These are phyloP conservation scores for Perithous albicinctus DNA, from an alignment of 2,888 invertebrate species.

Conservation along the genomic window DNA sequence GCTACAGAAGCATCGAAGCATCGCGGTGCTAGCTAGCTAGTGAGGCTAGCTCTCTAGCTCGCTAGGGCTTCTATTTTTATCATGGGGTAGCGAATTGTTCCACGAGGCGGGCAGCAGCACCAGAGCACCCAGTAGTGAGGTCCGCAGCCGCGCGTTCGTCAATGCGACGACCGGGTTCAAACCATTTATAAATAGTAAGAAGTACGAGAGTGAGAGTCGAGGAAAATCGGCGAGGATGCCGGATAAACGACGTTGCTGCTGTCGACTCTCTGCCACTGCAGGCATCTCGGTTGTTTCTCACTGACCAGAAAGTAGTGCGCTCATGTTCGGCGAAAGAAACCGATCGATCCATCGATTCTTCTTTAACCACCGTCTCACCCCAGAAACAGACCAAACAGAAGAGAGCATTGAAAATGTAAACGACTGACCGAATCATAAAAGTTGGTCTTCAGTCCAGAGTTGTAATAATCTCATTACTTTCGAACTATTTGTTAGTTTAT, in stretches of 20 bases:
- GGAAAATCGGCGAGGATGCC: slow-evolving; percentile 74
- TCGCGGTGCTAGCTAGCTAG: slow-evolving; percentile 56
- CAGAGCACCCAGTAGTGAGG: slow-evolving; percentile 56
- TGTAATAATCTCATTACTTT: too few species aligned
- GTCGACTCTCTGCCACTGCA: neutral
- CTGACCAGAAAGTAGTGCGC: slow-evolving; percentile 6
- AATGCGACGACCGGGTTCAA: slow-evolving; percentile 80
- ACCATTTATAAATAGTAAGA: slow-evolving; percentile 83
- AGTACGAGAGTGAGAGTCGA: slow-evolving; percentile 72
- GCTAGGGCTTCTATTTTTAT: slow-evolving; percentile 84
- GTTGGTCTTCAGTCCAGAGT: too few species aligned
- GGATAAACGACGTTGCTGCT: slow-evolving; percentile 43
- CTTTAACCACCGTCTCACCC: neutral
- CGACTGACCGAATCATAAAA: neutral
- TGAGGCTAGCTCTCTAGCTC: slow-evolving; percentile 77
- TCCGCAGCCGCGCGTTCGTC: slow-evolving; percentile 76
- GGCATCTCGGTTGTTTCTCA: neutral
- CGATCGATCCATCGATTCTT: slow-evolving; percentile 41
- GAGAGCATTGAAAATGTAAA: neutral
- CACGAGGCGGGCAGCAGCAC: slow-evolving; percentile 73
- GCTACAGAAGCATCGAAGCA: slow-evolving; percentile 28
- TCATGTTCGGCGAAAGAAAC: slow-evolving; percentile 3
- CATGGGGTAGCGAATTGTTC: slow-evolving; percentile 84
- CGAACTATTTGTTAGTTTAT: too few species aligned
- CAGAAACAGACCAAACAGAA: neutral